These are phyloP conservation scores for Drosophila fulvimacula DNA, from an alignment of 2,888 invertebrate genomes.

Conservation along the genomic window DNA sequence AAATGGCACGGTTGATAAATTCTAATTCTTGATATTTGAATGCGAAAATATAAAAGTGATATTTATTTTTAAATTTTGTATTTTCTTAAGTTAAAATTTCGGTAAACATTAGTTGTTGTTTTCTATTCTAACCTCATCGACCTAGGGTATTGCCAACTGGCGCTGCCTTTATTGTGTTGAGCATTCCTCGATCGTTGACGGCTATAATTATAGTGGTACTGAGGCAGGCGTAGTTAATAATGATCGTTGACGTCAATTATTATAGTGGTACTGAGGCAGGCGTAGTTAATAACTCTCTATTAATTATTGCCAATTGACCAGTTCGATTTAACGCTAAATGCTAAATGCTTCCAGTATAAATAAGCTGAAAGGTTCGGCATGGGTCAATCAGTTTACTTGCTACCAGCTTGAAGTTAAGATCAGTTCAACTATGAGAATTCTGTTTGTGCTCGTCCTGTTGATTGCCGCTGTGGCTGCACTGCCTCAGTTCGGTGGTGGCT, in stretches of 20 bases:
- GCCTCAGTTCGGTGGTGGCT: slow-evolving; percentile 26
- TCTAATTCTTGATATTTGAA: too few species aligned
- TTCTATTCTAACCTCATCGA: too few species aligned
- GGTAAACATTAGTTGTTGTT: too few species aligned
- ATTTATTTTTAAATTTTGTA: too few species aligned
- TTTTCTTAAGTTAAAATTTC: too few species aligned
- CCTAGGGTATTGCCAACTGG: background rate
- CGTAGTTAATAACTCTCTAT: slow-evolving; percentile 42
- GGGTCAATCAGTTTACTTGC: slow-evolving; percentile 59
- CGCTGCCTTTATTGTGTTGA: background rate
- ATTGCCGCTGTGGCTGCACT: slow-evolving; percentile 67
- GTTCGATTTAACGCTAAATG: background rate
- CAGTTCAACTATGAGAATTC: slow-evolving; percentile 66
- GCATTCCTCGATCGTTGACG: slow-evolving; percentile 1
- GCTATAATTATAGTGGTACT: slow-evolving; percentile 10
- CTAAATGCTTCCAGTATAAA: slow-evolving; percentile 59
- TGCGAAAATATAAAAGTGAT: too few species aligned
- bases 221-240: slow-evolving; percentile 32
- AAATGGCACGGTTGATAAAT: too few species aligned
- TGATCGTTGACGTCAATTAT: background rate
- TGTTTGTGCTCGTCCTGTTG: slow-evolving; percentile 71
- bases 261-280: slow-evolving; percentile 17
- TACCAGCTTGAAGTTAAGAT: slow-evolving; percentile 41
- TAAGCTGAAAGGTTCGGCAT: slow-evolving; percentile 38
- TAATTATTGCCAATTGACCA: slow-evolving; percentile 30